Evolutionary conservation across 2,797 vertebrate genomes (phyloP), one percentile per base, ranked within the genome.

Genomic region (Malacoctenus gilli): DNA sequence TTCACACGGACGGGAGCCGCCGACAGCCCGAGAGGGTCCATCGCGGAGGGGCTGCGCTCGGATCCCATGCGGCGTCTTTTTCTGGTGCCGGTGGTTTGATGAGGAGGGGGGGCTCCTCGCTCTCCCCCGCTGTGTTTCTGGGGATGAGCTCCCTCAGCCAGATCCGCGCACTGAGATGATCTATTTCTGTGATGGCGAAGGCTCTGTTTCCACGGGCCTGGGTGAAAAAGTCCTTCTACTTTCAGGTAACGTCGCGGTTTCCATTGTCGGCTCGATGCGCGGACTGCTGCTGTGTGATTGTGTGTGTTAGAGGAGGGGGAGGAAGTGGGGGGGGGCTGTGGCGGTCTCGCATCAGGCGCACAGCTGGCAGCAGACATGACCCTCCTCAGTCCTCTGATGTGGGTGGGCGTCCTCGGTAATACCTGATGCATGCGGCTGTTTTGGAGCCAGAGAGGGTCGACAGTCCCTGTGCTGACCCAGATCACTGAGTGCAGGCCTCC

Each of bases 121-220:
- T 43, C 36, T 41, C 19, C 40, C 41, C 36, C 15, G 38, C 25
- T 63, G 62, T 34, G 20, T 75, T 75, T 49, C 52, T 68, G 77
- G 80, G 62, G 71, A 67, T 81, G 64, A 28, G 79, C 66, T 79
- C 56, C 79, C 70, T 22, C 75, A 75, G 79, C 60, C 85, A 80
- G 85, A 66, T 84, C 85, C 83, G 83, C 89, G 90, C 84, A 91
- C 89, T 93, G 93, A 94, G 92, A 94, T 94, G 92, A 85, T 85
- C 89, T 73, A 87, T 93, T 87, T 88, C 80, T 92, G 90, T 92
- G 89, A 95, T 95, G 94, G 94, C 94, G 92, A 95, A 91, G 89
- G 90, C 88, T 90, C 90, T 95, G 83, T 92, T 94, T 91, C 88
- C 93, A 89, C 92, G 93, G 87, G 91, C 93, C 92, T 95, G 93